Evolutionary conservation across 2,113 vertebrate species (phyloP).

Genomic region (Alligator mississippiensis): DNA sequence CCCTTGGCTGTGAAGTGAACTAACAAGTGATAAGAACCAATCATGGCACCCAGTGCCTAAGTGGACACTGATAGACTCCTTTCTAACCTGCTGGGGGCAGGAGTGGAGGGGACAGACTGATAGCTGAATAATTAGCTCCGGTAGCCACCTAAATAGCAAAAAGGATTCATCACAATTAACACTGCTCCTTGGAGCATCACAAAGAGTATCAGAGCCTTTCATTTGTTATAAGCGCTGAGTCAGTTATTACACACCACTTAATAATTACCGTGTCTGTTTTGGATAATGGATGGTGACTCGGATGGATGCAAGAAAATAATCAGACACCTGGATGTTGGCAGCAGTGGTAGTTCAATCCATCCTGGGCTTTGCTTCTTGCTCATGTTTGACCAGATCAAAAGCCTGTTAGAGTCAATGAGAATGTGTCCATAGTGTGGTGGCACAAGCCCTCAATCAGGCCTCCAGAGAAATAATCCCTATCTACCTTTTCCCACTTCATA

Average conservation of each 20-base stretch:
- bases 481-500: too few relatives aligned
- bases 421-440: too few relatives aligned
- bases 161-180: slow-evolving; percentile 62
- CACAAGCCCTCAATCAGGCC: too few relatives aligned
- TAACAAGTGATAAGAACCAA: background rate
- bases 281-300: slow-evolving; percentile 28
- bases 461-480: too few relatives aligned
- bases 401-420: background rate
- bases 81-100: background rate
- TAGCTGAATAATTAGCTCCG: slow-evolving; percentile 1
- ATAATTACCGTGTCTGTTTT: slow-evolving; percentile 29
- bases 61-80: slow-evolving; percentile 54
- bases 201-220: background rate
- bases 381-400: background rate
- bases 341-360: background rate
- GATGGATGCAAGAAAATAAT: background rate
- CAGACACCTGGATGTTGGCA: background rate
- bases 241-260: slow-evolving; percentile 39
- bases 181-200: background rate
- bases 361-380: background rate
- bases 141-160: slow-evolving; percentile 4
- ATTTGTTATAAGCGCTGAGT: slow-evolving; percentile 57
- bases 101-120: background rate
- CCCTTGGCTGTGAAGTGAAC: background rate
- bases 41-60: background rate